Conservation (phyloP, 2,888 invertebrate genomes). For the Anthophora plumipes region DNA sequence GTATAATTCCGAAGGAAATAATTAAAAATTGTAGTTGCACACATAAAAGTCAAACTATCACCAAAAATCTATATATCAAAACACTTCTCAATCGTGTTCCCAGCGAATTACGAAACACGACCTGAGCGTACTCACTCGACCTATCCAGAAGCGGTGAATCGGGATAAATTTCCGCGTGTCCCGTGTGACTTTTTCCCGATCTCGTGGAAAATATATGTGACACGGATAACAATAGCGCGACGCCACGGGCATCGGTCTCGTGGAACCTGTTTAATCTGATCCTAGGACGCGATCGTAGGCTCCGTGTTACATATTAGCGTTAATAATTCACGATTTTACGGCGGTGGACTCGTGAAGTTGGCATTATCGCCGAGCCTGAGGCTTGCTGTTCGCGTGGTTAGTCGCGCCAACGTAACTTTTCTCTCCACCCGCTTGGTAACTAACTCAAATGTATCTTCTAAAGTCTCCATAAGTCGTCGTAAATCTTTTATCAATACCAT, state of each 20-base stretch:
- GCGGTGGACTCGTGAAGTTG: conserved; percentile 74
- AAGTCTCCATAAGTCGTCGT: conserved; percentile 34
- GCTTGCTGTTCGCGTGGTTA: conserved; percentile 53
- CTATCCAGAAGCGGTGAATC: background rate
- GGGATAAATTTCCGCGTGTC: conserved; percentile 39
- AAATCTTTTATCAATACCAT: conserved; percentile 46
- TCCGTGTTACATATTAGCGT: conserved; percentile 74
- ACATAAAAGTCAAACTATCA: too few relatives aligned
- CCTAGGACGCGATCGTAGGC: conserved; percentile 70
- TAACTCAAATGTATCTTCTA: conserved; percentile 33
- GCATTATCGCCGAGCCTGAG: conserved; percentile 70
- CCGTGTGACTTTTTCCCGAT: conserved; percentile 16
- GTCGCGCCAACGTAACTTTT: conserved; percentile 31
- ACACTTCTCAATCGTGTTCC: background rate
- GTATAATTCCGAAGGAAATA: background rate
- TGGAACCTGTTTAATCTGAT: conserved; percentile 59
- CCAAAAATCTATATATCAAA: background rate
- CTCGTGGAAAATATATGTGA: conserved; percentile 26
- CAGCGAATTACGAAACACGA: conserved; percentile 4
- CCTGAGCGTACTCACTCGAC: too few relatives aligned
- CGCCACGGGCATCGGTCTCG: conserved; percentile 25
- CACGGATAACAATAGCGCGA: conserved; percentile 39
- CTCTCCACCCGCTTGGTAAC: conserved; percentile 41
- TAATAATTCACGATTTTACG: conserved; percentile 78
- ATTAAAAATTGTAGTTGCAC: background rate